phyloP scores from a whole-genome alignment of 2,888 invertebrate genomes.

The Kuschelorhynchus macadamiae region DNA sequence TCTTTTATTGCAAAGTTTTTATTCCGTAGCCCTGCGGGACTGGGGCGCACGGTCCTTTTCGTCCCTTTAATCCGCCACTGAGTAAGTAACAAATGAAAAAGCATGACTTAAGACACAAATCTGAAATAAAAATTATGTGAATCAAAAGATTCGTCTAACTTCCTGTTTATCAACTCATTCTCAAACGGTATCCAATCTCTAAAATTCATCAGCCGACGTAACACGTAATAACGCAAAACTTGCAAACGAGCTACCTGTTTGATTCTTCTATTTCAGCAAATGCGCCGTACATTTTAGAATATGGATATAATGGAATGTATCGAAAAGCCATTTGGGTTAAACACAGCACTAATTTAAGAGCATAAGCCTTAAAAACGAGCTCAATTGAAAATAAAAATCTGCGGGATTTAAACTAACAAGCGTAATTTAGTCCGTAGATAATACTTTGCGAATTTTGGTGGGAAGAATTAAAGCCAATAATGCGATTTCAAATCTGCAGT shows the following conservation, averaged over 20 bases:
- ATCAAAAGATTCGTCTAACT: too few species aligned
- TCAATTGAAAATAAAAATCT: slow-evolving; percentile 68
- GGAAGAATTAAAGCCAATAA: slow-evolving; percentile 49
- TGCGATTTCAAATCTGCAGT: slow-evolving; percentile 39
- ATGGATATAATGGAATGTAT: slow-evolving; percentile 48
- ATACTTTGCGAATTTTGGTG: slow-evolving; percentile 49
- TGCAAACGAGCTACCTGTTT: slow-evolving; percentile 49
- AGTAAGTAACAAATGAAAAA: too few species aligned
- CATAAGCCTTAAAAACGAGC: slow-evolving; percentile 48
- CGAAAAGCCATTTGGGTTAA: slow-evolving; percentile 49
- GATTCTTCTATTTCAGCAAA: slow-evolving; percentile 46
- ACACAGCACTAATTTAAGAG: slow-evolving; percentile 48
- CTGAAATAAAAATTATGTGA: too few species aligned
- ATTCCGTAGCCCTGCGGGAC: too few species aligned
- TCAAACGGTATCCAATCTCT: slow-evolving; percentile 6
- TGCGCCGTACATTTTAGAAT: slow-evolving; percentile 33
- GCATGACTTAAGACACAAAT: too few species aligned
- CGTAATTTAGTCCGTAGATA: slow-evolving; percentile 50
- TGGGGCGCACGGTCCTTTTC: too few species aligned
- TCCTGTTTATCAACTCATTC: neutral
- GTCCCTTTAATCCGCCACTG: too few species aligned
- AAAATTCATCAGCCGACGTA: slow-evolving; percentile 21
- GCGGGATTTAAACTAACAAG: slow-evolving; percentile 65
- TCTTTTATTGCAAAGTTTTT: too few species aligned
- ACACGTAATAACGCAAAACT: slow-evolving; percentile 47